These are phyloP conservation scores for Carabus problematicus DNA, from an alignment of 2,888 invertebrate genomes.

Conservation along the genomic window DNA sequence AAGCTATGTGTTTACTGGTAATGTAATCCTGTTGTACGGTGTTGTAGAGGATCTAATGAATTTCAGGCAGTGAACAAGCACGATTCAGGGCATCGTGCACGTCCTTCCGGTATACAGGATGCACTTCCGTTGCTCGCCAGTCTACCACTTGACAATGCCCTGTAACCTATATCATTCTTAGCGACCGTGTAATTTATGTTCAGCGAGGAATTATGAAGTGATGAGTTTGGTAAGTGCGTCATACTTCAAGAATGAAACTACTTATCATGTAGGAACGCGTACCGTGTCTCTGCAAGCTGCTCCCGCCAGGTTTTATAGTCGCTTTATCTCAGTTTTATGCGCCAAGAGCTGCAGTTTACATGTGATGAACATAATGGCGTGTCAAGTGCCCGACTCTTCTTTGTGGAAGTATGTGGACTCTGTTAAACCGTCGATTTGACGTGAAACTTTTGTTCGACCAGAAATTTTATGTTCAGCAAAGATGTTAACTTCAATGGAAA, in stretches of 20 bases:
- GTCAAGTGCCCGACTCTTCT: too few species aligned
- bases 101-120: conserved; percentile 14
- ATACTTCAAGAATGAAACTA: not conserved
- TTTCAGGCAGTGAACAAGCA: conserved; percentile 1
- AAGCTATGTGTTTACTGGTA: too few species aligned
- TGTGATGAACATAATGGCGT: too few species aligned
- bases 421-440: too few species aligned
- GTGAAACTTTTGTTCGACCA: too few species aligned
- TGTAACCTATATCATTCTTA: conserved; percentile 26
- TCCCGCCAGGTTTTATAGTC: too few species aligned
- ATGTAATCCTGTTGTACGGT: not conserved
- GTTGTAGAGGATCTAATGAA: not conserved
- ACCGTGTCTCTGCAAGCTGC: too few species aligned
- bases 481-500: too few species aligned
- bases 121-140: conserved; percentile 28
- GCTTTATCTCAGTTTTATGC: too few species aligned
- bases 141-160: conserved; percentile 11
- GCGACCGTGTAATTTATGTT: conserved; percentile 8
- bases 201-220: conserved; percentile 9
- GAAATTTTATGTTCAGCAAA: too few species aligned
- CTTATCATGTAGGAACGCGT: not conserved
- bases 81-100: conserved; percentile 16
- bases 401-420: too few species aligned
- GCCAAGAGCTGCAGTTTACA: too few species aligned
- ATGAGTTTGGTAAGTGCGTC: conserved; percentile 8